Evolutionary conservation across 2,888 invertebrate genomes (phyloP).

Genomic region (Muschampia plurimacula): DNA sequence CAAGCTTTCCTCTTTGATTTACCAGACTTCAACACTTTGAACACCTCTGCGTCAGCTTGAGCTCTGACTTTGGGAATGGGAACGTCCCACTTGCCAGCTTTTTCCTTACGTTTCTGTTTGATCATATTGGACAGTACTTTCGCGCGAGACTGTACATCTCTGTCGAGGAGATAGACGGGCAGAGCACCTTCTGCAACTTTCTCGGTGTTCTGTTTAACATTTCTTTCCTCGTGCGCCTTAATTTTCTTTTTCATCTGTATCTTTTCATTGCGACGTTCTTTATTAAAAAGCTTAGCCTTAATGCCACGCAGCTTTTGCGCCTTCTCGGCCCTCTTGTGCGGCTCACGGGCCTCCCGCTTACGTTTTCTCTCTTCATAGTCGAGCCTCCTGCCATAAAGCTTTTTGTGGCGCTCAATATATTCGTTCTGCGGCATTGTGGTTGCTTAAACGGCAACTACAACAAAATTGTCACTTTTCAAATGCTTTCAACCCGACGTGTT

Average conservation of each 20-base stretch:
- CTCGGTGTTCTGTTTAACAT: constrained; percentile 94
- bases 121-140: constrained; percentile 99
- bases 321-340: constrained; percentile 95
- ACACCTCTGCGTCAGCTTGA: constrained; percentile 98
- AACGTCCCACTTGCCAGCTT: constrained; percentile 99
- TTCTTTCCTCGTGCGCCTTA: constrained; percentile 98
- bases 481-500: constrained; percentile 43
- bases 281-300: constrained; percentile 99
- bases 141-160: constrained; percentile 96
- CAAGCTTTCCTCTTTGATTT: constrained; percentile 98
- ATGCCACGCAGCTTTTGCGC: constrained; percentile 97
- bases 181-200: constrained; percentile 95
- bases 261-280: constrained; percentile 98
- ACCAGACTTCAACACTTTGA: constrained; percentile 96
- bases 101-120: constrained; percentile 99
- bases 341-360: constrained; percentile 97
- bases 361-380: constrained; percentile 99
- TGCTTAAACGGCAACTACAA: constrained; percentile 84
- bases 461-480: constrained; percentile 74
- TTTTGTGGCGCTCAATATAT: constrained; percentile 98
- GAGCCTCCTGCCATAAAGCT: constrained; percentile 97
- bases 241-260: constrained; percentile 99
- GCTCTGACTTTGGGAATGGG: constrained; percentile 99
- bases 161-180: constrained; percentile 98
- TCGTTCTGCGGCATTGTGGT: constrained; percentile 99